phyloP scores from a whole-genome alignment of 2,888 invertebrate species.

The Andrena chrysosceles region DNA sequence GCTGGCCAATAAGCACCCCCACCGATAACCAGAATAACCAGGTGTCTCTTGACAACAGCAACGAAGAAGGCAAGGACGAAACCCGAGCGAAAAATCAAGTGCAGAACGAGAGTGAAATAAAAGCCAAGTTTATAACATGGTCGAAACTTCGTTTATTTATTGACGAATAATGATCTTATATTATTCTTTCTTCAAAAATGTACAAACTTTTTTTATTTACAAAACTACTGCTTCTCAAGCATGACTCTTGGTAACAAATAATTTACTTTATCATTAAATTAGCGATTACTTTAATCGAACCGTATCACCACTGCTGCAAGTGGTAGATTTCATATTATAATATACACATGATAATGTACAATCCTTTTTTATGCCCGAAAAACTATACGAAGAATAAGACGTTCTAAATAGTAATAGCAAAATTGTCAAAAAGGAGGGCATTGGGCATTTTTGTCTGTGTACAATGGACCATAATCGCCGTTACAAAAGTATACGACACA shows the following conservation, averaged over 20 bases:
- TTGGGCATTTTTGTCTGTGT: conserved; percentile 18
- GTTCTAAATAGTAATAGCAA: conserved; percentile 28
- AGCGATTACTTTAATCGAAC: background rate
- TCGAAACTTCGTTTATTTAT: conserved; percentile 78
- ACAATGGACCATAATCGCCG: conserved; percentile 29
- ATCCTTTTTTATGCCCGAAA: conserved; percentile 31
- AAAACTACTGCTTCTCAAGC: conserved; percentile 69
- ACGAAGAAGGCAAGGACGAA: conserved; percentile 69
- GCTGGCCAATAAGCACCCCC: conserved; percentile 72
- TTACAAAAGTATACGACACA: conserved; percentile 23
- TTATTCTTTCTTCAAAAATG: conserved; percentile 72
- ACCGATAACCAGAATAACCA: conserved; percentile 72
- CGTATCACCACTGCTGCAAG: conserved; percentile 25
- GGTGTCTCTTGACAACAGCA: conserved; percentile 74
- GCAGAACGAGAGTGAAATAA: conserved; percentile 76
- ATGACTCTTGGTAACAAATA: conserved; percentile 54
- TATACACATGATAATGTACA: conserved; percentile 48
- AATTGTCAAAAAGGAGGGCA: conserved; percentile 27
- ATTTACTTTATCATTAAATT: conserved; percentile 30
- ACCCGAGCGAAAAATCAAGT: conserved; percentile 73
- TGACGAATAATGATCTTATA: conserved; percentile 72
- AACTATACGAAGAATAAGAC: conserved; percentile 33
- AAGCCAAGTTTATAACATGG: conserved; percentile 75
- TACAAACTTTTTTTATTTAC: conserved; percentile 71
- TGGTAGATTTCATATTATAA: conserved; percentile 34